phyloP scores from a whole-genome alignment of 2,797 vertebrate species.

The Hypotaenidia philippensis region DNA sequence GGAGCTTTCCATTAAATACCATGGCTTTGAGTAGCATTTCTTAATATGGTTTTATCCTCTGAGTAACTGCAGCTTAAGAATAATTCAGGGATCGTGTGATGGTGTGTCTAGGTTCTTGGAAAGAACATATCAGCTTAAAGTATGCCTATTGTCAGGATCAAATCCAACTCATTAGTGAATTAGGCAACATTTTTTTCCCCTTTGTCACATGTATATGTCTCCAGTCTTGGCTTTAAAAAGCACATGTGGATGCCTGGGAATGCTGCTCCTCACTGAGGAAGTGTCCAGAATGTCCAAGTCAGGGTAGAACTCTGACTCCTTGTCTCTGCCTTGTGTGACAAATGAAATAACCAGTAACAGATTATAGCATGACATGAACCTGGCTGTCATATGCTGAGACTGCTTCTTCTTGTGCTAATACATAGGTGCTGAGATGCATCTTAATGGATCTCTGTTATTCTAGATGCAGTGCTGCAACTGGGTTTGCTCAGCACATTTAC shows the following conservation, averaged over 20 bases:
- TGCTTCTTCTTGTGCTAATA: background rate
- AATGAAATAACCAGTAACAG: background rate
- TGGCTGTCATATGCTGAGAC: background rate
- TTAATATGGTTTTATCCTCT: background rate
- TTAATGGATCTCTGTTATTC: background rate
- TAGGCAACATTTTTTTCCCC: background rate
- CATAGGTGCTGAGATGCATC: background rate
- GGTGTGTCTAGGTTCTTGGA: background rate
- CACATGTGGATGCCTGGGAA: background rate
- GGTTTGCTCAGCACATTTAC: background rate
- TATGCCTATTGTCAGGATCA: background rate
- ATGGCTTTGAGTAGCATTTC: background rate
- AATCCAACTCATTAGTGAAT: background rate
- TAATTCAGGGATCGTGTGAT: background rate
- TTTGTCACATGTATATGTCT: background rate
- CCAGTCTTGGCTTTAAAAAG: background rate
- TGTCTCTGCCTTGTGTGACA: background rate
- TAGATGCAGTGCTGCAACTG: accelerated
- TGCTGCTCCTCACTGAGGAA: background rate
- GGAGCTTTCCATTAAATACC: background rate
- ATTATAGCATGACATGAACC: background rate
- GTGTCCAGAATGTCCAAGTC: background rate
- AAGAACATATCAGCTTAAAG: background rate
- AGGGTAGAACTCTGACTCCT: background rate
- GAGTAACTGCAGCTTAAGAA: background rate